Evolutionary conservation across 2,888 invertebrate species (phyloP), one percentile per base, ranked within the genome.

Genomic region (Ophraella communa): DNA sequence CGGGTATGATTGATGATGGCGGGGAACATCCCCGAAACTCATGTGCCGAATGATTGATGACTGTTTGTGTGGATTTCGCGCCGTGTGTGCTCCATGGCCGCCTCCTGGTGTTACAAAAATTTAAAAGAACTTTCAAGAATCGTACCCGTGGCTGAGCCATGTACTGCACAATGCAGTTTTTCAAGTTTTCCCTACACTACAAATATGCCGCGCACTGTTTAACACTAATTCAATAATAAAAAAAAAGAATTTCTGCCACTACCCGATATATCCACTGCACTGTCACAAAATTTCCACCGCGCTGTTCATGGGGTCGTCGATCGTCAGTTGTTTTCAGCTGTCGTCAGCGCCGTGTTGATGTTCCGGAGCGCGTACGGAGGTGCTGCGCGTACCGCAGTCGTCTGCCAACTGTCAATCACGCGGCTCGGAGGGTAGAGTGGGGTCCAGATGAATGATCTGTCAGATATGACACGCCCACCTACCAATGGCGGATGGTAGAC

Each of bases 111-210:
- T 73, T 75, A 72, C 70, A 70, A 8, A 35, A 20, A 20, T 54
- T 74, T 72, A 71, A 70, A 61, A 57, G 21, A n/a, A n/a, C n/a
- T n/a, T n/a, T n/a, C n/a, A 42, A 56, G 18, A 20, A 47, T 88
- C 91, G 86, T 90, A 92, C 92, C 91, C 92, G 90, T 89, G 92
- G 91, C 89, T 92, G 92, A 88, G 92, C 92, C 92, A 92, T 92
- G 89, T 88, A 90, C 87, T 73, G 75, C 75, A 88, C 89, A 87
- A 89, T 89, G 87, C 88, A 89, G 49, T 51, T 27, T n/a, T n/a
- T 49, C 49, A n/a, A 49, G 49, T 49, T 49, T 51, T 73, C 69
- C 70, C 62, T 67, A 62, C 66, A 67, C 72, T n/a, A n/a, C n/a
- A n/a, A 71, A 74, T 75, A 17, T 65, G 64, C 60, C 69, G 70